Conservation (phyloP, 64 coral and sea anemone genomes). For the Actinia equina region DNA sequence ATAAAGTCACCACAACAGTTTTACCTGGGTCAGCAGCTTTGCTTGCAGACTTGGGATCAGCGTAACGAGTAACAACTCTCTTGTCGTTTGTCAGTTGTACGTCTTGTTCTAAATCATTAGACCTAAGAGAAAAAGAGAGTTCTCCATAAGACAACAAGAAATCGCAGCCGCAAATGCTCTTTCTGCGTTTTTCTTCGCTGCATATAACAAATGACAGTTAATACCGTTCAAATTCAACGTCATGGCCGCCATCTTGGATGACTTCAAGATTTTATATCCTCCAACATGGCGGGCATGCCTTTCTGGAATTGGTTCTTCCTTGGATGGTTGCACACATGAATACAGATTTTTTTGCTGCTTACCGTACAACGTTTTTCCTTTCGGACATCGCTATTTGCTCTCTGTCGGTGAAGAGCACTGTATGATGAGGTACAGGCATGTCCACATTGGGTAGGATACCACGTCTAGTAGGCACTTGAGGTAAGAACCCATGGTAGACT, state of each 20-base stretch:
- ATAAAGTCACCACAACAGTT: too few species aligned
- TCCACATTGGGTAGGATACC: constrained; percentile 93
- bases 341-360: background rate
- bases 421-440: constrained; percentile 85
- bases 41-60: constrained; percentile 56
- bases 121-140: background rate
- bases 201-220: too few species aligned
- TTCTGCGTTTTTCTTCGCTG: too few species aligned
- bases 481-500: constrained; percentile 89
- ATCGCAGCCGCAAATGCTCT: background rate
- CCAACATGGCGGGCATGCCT: too few species aligned
- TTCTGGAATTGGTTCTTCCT: too few species aligned
- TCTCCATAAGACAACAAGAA: background rate
- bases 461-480: constrained; percentile 79
- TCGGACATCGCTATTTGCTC: constrained; percentile 71
- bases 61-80: constrained; percentile 65
- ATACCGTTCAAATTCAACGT: background rate
- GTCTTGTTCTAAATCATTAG: constrained; percentile 70
- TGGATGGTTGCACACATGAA: too few species aligned
- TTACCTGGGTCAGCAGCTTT: constrained; percentile 84
- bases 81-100: constrained; percentile 89
- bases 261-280: background rate
- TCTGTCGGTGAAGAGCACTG: constrained; percentile 81
- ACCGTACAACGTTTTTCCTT: constrained; percentile 57
- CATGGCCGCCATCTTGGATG: background rate